Percentiles rank a stretch among this genome's conserved stretches.
phyloP scores from a whole-genome alignment of 35 echinoderm and acorn worm genomes.

The Amphiura filiformis region DNA sequence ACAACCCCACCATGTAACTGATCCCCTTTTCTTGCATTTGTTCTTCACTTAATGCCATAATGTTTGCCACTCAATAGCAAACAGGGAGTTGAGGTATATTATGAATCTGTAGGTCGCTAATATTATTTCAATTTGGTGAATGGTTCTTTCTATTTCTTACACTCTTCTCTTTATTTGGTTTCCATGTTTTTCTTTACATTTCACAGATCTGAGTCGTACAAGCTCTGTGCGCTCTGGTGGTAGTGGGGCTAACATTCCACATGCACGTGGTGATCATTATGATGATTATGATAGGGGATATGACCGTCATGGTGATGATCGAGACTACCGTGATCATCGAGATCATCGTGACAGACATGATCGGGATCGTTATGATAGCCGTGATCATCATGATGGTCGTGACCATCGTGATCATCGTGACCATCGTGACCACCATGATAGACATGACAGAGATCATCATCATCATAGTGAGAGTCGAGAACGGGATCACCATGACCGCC shows the following conservation, averaged over 20 bases:
- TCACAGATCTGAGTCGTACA: constrained; percentile 88
- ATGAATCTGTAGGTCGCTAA: too few relatives aligned
- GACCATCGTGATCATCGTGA: constrained; percentile 22
- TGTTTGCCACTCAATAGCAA: too few relatives aligned
- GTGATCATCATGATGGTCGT: constrained; percentile 38
- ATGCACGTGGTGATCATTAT: constrained; percentile 30
- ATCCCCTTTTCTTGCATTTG: too few relatives aligned
- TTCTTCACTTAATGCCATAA: too few relatives aligned
- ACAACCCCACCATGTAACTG: too few relatives aligned
- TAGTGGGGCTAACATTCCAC: constrained; percentile 32
- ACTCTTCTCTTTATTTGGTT: too few relatives aligned
- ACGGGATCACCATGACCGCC: background rate
- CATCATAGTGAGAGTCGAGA: background rate
- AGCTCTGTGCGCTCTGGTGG: constrained; percentile 88
- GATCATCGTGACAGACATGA: constrained; percentile 1
- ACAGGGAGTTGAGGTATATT: too few relatives aligned
- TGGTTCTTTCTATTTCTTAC: too few relatives aligned
- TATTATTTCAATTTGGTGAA: too few relatives aligned
- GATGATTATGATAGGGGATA: constrained; percentile 16
- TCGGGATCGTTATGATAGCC: constrained; percentile 7
- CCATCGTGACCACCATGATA: constrained; percentile 19
- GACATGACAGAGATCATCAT: constrained; percentile 30
- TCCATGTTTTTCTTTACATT: background rate
- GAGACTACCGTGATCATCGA: background rate
- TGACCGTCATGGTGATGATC: constrained; percentile 18